Percentiles rank a stretch among this genome's conserved stretches.
phyloP scores from a whole-genome alignment of 2,797 vertebrate species.

The Falco naumanni region DNA sequence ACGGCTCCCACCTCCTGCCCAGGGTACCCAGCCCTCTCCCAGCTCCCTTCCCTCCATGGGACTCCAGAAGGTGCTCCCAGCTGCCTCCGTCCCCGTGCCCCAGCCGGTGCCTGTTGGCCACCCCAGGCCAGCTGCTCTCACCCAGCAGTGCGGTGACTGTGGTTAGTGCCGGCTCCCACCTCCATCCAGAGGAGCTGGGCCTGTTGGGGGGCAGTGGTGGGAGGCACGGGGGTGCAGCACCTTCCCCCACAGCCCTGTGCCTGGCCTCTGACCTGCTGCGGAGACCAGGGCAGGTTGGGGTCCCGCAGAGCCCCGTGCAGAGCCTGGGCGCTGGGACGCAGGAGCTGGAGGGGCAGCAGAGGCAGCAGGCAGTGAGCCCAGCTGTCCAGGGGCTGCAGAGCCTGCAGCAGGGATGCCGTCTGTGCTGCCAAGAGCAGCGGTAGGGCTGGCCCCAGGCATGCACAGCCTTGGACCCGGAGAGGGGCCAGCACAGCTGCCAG shows the following conservation, averaged over 20 bases:
- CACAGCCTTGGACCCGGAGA: slow-evolving; percentile 77
- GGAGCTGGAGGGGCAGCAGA: slow-evolving; percentile 83
- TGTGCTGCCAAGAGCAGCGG: slow-evolving; percentile 81
- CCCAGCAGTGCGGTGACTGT: background rate
- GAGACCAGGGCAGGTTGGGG: slow-evolving; percentile 81
- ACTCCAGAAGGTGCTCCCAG: background rate
- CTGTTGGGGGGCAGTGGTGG: background rate
- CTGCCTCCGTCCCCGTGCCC: fast-evolving
- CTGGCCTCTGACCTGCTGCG: slow-evolving; percentile 83
- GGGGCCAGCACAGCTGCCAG: slow-evolving; percentile 75
- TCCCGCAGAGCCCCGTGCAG: slow-evolving; percentile 75
- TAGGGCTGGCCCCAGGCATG: slow-evolving; percentile 82
- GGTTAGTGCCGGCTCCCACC: background rate
- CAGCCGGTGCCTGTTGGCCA: background rate
- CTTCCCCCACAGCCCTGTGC: background rate
- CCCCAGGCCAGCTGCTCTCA: background rate
- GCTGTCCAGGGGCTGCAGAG: slow-evolving; percentile 71
- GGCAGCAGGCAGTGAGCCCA: slow-evolving; percentile 83
- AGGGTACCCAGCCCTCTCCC: background rate
- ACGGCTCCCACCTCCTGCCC: background rate
- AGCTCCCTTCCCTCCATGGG: background rate
- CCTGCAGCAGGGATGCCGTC: slow-evolving; percentile 81
- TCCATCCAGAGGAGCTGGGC: slow-evolving; percentile 4
- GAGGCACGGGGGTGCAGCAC: background rate
- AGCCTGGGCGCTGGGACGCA: slow-evolving; percentile 71